A percentile compares a stretch with the other conserved stretches of the same genome.
Conservation (phyloP, 2,888 invertebrate species). For the Drosophila leonis region DNA sequence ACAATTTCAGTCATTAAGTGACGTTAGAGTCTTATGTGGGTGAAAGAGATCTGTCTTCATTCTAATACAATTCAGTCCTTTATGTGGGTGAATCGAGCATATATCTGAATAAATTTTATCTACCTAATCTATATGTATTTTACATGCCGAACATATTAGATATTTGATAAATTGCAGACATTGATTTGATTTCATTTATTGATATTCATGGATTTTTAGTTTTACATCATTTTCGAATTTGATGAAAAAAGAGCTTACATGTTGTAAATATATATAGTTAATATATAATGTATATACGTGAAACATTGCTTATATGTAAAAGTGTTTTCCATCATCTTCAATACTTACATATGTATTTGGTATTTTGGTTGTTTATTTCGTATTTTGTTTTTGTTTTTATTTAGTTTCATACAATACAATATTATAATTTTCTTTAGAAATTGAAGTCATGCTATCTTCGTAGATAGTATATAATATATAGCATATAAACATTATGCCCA, state of each 20-base stretch:
- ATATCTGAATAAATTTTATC: neutral
- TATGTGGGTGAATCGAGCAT: neutral
- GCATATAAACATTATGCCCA: conserved; percentile 73
- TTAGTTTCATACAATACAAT: conserved; percentile 49
- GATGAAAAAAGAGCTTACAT: conserved; percentile 51
- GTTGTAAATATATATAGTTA: conserved; percentile 20
- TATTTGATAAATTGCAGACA: conserved; percentile 31
- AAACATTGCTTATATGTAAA: conserved; percentile 51
- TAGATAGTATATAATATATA: conserved; percentile 1
- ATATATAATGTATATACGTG: conserved; percentile 31
- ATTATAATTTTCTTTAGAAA: conserved; percentile 35
- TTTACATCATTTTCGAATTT: conserved; percentile 55
- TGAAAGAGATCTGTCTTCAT: neutral
- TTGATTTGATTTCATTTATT: conserved; percentile 50
- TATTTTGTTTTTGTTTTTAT: conserved; percentile 1
- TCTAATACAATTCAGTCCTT: too few species aligned
- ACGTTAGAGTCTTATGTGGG: neutral
- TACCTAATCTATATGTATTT: too few species aligned
- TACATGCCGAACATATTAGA: too few species aligned
- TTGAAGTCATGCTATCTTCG: conserved; percentile 24
- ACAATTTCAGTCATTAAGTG: conserved; percentile 5
- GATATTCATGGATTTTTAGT: conserved; percentile 43
- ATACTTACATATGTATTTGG: conserved; percentile 59
- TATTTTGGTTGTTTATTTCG: conserved; percentile 23
- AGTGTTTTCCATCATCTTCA: conserved; percentile 20